Base-by-base conservation (phyloP, 1,140 invertebrate species). In the Listronotus bonariensis region DNA sequence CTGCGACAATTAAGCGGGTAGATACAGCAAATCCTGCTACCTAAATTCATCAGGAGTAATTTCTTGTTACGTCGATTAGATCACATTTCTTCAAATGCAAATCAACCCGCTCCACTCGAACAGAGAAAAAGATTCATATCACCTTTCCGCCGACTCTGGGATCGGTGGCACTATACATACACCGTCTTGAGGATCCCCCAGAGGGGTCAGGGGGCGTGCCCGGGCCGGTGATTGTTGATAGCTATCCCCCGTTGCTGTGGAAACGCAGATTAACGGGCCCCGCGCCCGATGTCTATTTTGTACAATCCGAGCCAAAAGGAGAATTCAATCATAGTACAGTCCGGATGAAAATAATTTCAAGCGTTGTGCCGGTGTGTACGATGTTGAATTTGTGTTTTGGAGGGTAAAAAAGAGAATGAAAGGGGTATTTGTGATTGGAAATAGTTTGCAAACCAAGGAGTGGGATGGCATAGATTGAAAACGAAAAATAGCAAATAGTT, bases 211-310 rank as follows among this genome's bases (percentile, higher is more conserved):
- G 60, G 66, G 67, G 62, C 65, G 54, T 65, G 67, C 75, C 68
- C 68, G 60, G 68, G 68, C 73, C 69, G 71, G 74, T 74, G 75
- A 77, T 78, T 78, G 77, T 78, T 78, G 77, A 78, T 78, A 78
- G 77, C 77, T 76, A 77, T 78, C 77, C 77, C 77, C 72, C 74
- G 77, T 78, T 77, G 70, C 75, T 72, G 69, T 66, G 77, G 77
- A 68, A 76, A 78, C 77, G 77, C 74, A 77, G 77, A 78, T 78
- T 78, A 78, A 77, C 77, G 77, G 70, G 75, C 71, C 72, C 74
- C 75, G 75, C 74, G 74, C 77, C 76, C 77, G 76, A 78, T 77
- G 77, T 78, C 77, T 78, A 77, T 78, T 78, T 77, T 78, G 74
- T 78, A 78, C 76, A 78, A 67, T 69, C 70, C 17, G 40, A 20